phyloP scores from a whole-genome alignment of 2,797 vertebrate genomes.

The Xiphophorus birchmanni region DNA sequence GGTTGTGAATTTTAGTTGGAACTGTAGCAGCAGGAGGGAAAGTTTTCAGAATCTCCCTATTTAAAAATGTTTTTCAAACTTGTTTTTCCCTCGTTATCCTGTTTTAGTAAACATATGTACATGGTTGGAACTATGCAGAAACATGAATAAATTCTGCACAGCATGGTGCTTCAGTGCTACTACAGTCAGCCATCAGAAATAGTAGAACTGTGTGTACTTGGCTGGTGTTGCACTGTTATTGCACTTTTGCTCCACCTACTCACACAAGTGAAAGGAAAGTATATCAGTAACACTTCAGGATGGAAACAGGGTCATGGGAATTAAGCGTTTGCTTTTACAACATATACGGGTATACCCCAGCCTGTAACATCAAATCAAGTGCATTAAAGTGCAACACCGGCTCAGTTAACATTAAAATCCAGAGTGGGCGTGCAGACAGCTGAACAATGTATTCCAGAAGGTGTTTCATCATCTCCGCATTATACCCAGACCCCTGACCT shows the following conservation, averaged over 20 bases:
- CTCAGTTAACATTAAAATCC: constrained; percentile 30
- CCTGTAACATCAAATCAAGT: constrained; percentile 25
- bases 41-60: neutral
- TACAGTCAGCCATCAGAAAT: constrained; percentile 22
- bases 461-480: constrained; percentile 65
- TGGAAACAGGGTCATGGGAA: constrained; percentile 28
- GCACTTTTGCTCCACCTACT: constrained; percentile 60
- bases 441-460: constrained; percentile 54
- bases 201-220: constrained; percentile 44
- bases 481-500: constrained; percentile 45
- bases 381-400: constrained; percentile 26
- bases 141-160: neutral
- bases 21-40: neutral
- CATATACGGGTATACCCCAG: constrained; percentile 17
- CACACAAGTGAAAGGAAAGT: constrained; percentile 36
- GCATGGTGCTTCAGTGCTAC: constrained; percentile 39
- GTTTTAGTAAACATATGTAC: neutral
- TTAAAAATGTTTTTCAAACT: neutral
- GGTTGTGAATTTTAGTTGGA: neutral
- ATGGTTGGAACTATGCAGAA: neutral
- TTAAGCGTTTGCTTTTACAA: constrained; percentile 35
- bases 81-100: neutral
- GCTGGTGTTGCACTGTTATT: constrained; percentile 55
- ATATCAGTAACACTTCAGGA: constrained; percentile 51
- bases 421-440: constrained; percentile 23